A percentile compares a stretch with the other conserved stretches of the same genome.
These are phyloP conservation scores for Sitta europaea DNA, from an alignment of 2,113 vertebrate species.

Conservation along the genomic window DNA sequence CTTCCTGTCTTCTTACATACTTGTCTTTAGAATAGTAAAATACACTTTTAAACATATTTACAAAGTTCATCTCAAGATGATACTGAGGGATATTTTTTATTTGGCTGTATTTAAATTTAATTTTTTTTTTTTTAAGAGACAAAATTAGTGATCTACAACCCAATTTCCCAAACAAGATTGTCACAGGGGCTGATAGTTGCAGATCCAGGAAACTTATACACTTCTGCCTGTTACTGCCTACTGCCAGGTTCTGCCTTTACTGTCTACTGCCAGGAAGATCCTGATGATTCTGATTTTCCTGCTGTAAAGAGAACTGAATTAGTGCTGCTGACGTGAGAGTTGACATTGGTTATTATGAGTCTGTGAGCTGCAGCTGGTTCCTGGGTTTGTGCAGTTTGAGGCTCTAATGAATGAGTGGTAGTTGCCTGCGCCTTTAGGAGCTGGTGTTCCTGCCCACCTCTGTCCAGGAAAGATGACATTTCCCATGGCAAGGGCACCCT, in stretches of 20 bases:
- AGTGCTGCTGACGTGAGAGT: background rate
- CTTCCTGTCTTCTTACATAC: background rate
- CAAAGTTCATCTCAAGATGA: background rate
- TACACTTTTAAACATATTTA: background rate
- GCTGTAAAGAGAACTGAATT: background rate
- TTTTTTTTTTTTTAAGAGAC: background rate
- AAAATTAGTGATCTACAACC: background rate
- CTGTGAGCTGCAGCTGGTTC: background rate
- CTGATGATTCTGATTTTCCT: background rate
- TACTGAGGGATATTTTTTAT: background rate
- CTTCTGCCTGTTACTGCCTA: background rate
- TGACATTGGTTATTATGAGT: background rate
- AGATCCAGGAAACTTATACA: background rate
- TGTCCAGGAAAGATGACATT: background rate
- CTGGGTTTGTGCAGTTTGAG: rapidly evolving
- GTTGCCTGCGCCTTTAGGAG: background rate
- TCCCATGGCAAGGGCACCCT: background rate
- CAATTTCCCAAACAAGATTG: background rate
- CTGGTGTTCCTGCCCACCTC: background rate
- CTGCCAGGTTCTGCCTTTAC: background rate
- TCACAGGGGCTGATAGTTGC: background rate
- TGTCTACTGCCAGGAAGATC: background rate
- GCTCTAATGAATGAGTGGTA: background rate
- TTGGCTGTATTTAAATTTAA: background rate
- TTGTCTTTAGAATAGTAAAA: background rate